phyloP scores from a whole-genome alignment of 2,888 invertebrate genomes.

The Tipula confusa region DNA sequence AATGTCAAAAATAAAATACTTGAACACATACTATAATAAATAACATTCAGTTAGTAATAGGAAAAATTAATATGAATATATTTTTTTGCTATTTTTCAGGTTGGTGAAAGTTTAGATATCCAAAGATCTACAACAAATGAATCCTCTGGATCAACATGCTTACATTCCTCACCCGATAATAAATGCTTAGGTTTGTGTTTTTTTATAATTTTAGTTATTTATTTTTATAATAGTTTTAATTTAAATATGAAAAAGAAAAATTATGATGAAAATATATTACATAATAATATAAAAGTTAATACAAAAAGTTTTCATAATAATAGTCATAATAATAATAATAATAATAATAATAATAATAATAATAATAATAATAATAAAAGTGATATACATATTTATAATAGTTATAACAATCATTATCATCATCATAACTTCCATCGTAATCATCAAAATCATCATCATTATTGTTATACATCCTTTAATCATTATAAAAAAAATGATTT shows the following conservation, averaged over 20 bases:
- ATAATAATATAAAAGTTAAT: neutral
- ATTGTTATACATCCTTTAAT: neutral
- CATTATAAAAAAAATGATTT: neutral
- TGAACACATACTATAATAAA: too few species aligned
- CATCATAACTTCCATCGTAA: neutral
- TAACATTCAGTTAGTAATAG: too few species aligned
- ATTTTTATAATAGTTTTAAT: neutral
- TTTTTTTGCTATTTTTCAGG: constrained; percentile 40
- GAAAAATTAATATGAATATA: neutral
- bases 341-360: neutral
- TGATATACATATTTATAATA: too few species aligned
- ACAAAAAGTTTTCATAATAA: neutral
- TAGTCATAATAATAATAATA: neutral
- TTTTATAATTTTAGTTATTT: constrained; percentile 27
- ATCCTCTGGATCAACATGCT: constrained; percentile 46
- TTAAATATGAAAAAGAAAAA: neutral
- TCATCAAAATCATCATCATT: neutral
- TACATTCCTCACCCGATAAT: constrained; percentile 46
- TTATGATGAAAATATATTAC: neutral
- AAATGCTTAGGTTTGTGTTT: constrained; percentile 38
- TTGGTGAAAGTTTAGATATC: constrained; percentile 47
- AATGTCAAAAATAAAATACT: too few species aligned
- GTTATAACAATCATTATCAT: neutral
- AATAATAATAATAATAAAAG: too few species aligned
- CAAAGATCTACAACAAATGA: constrained; percentile 43